These are phyloP conservation scores for Trachelus troglodyta DNA, from an alignment of 2,888 invertebrate genomes.

Conservation along the genomic window DNA sequence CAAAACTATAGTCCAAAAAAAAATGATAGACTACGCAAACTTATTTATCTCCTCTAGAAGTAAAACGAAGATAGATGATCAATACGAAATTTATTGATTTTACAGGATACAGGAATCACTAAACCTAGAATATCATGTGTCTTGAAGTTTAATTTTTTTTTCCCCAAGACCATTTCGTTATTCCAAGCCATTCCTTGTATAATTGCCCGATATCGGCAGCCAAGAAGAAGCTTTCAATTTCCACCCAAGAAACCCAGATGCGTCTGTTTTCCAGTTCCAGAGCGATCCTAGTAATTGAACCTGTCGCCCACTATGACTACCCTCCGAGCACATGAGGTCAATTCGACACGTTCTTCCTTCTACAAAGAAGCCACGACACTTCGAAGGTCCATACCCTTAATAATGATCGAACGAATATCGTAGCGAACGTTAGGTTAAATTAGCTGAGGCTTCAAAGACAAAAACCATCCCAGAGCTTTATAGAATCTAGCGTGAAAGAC, in stretches of 20 bases:
- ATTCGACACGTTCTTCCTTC: neutral
- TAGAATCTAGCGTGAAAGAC: neutral
- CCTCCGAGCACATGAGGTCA: neutral
- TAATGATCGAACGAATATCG: neutral
- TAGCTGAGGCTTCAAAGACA: neutral
- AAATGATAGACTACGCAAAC: no score
- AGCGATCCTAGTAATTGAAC: neutral
- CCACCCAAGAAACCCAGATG: neutral
- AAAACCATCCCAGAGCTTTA: neutral
- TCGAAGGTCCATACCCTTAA: neutral
- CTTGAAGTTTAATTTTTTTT: neutral
- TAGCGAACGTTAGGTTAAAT: neutral
- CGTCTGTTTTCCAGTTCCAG: neutral
- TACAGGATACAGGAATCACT: no score
- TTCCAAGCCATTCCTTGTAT: neutral
- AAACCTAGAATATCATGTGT: neutral
- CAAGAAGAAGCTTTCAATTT: neutral
- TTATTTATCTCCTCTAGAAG: no score
- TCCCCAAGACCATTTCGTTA: neutral
- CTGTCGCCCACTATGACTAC: neutral
- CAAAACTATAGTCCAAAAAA: no score
- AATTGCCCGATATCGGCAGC: neutral
- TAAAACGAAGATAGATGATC: no score
- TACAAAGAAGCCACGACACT: neutral
- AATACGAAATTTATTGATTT: no score